Conservation (phyloP, 64 coral and sea anemone genomes). For the Dendrophyllia cribrosa region DNA sequence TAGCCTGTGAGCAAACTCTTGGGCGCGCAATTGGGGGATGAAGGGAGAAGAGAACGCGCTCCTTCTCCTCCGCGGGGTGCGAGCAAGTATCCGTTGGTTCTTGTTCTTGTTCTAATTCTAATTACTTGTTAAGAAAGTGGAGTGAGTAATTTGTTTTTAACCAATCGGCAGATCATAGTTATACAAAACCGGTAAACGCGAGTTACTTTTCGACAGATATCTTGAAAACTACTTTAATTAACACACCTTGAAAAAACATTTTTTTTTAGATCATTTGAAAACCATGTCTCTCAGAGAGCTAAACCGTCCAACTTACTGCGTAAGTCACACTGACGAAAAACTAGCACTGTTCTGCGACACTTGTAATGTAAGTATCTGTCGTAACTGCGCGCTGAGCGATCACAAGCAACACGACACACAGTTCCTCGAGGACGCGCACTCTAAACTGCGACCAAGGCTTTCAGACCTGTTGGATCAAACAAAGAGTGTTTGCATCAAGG, state of each 20-base stretch:
- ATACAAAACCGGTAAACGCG: too few species aligned
- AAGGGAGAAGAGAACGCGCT: too few species aligned
- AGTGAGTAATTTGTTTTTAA: too few species aligned
- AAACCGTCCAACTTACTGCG: constrained; percentile 56
- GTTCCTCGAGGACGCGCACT: constrained; percentile 29
- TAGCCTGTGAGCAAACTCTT: too few species aligned
- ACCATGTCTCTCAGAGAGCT: constrained; percentile 70
- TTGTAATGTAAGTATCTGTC: constrained; percentile 68
- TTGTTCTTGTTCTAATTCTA: too few species aligned
- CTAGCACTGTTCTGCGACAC: constrained; percentile 63
- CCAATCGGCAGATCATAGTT: too few species aligned
- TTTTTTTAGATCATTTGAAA: constrained; percentile 46
- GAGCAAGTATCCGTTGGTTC: too few species aligned
- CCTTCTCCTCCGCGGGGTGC: too few species aligned
- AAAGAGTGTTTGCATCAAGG: constrained; percentile 40
- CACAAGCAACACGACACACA: constrained; percentile 59
- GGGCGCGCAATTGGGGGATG: too few species aligned
- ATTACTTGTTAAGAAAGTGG: too few species aligned
- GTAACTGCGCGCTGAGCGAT: constrained; percentile 61
- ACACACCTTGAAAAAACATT: not conserved
- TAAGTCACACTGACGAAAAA: constrained; percentile 36
- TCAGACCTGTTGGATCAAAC: constrained; percentile 51
- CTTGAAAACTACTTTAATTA: too few species aligned
- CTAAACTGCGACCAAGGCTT: constrained; percentile 47
- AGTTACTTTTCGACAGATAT: too few species aligned